Base-by-base conservation (phyloP, 2,797 vertebrate genomes). In the Chelonia mydas region DNA sequence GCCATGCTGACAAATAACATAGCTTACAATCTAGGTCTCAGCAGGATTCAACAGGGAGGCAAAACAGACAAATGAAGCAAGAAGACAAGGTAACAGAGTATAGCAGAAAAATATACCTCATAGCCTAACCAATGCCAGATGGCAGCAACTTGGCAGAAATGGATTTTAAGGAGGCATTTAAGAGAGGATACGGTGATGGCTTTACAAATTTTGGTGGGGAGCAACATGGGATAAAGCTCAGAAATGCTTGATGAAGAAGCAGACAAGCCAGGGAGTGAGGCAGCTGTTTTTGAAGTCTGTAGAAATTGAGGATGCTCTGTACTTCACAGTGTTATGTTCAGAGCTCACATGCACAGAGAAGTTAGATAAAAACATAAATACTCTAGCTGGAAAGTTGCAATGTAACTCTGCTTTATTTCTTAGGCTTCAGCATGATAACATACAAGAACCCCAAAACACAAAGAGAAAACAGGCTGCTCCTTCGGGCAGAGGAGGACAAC, bases 31-130 rank as follows among this genome's bases (percentile, higher is more conserved):
- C 83, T 87, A 90, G 25, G 65, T 53, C 47, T 91, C 0, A 0
- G 81, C 87, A 84, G 53, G 94, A 95, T 90, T 65, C 53, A 81
- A 88, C 51, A 92, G 93, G 89, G 87, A 84, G 93, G 88, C 68
- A 80, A 59, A 94, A 95, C 68, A 92, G 84, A 57, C n/a, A 95
- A 93, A 83, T 33, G 76, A 59, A 53, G 23, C 51, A 61, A 76
- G 57, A 11, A 81, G 81, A n/a, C 92, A 86, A 84, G 78, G 7
- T 76, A 86, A 91, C 2, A 76, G 7, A 28, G 41, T 31, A 77
- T 31, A 77, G 12, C 45, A 77, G 25, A 77, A 77, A 31, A 77
- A 49, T 27, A 49, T 45, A 15, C 13, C 7, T 49, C 45, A 3
- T 45, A 31, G 45, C 13, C 27, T 77, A 49, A 17, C 45, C 45